Conservation (phyloP, 1,140 invertebrate species). For the Drosophila burlai region DNA sequence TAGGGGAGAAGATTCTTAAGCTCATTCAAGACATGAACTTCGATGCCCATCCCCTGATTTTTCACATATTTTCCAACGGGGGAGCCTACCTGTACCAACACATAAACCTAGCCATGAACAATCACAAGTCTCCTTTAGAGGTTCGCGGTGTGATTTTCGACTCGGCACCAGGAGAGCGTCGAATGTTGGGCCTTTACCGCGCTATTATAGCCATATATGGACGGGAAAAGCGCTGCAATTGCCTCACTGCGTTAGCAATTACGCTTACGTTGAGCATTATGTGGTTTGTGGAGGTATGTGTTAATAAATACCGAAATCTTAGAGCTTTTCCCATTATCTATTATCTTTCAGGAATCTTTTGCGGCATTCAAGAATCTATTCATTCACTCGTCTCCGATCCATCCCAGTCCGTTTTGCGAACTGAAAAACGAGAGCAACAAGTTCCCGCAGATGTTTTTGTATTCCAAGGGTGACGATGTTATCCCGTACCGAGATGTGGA, state of each 20-base stretch:
- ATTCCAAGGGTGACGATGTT: slow-evolving; percentile 89
- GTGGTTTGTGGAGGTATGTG: slow-evolving; percentile 87
- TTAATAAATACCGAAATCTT: not conserved
- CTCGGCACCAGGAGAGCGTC: slow-evolving; percentile 89
- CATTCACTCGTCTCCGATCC: slow-evolving; percentile 66
- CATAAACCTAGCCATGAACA: slow-evolving; percentile 87
- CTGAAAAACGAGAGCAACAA: slow-evolving; percentile 85
- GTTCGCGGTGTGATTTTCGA: slow-evolving; percentile 92
- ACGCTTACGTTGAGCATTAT: slow-evolving; percentile 87
- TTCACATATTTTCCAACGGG: slow-evolving; percentile 93
- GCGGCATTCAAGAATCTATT: slow-evolving; percentile 80
- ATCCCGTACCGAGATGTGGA: slow-evolving; percentile 88
- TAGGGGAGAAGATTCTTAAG: slow-evolving; percentile 89
- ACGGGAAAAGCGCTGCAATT: slow-evolving; percentile 86
- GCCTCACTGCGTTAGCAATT: slow-evolving; percentile 86
- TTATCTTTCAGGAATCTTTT: slow-evolving; percentile 64
- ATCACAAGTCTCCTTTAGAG: slow-evolving; percentile 86
- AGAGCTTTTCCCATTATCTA: not conserved
- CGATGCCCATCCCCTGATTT: slow-evolving; percentile 90
- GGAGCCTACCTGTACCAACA: slow-evolving; percentile 90
- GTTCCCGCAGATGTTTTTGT: slow-evolving; percentile 91
- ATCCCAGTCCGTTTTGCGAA: slow-evolving; percentile 85
- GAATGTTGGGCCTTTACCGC: slow-evolving; percentile 86
- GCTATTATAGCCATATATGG: slow-evolving; percentile 88
- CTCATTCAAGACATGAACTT: slow-evolving; percentile 89